Evolutionary conservation across 2,888 invertebrate species (phyloP), one percentile per base, ranked within the genome.

Genomic region (Ichneumoninae sp.): DNA sequence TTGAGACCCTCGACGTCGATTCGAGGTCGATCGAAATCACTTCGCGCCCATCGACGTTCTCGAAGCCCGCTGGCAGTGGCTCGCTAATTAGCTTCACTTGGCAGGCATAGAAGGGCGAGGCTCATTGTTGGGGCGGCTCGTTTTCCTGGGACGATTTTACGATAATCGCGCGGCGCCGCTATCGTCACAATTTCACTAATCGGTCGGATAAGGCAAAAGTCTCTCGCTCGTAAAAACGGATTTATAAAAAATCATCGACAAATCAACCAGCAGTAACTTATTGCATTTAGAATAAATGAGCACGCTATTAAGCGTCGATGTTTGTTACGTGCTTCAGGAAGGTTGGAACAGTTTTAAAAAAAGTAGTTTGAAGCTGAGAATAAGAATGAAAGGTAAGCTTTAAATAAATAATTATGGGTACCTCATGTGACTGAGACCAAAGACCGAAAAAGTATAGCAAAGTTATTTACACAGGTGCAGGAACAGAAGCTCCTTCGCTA

Each of bases 31-130:
- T 65, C 36, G 44, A 60, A 74, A 63, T 26, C 19, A 47, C 44
- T 75, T 75, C 30, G 22, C 54, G 7, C 10, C 19, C 22, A 22
- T 30, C 40, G 22, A 33, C 65, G 36, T 66, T 68, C 73, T 65
- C 66, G 54, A 10, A 63, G 44, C 40, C 22, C 47, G 33, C 19
- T 60, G 77, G 60, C 76, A 71, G 73, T 68, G 73, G 50, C 44
- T 78, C 52, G 40, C 33, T 71, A 68, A 50, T 74, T 22, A 30
- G 19, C 60, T 36, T 60, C 47, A 30, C 40, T 57, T 33, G 26
- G 22, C 19, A 1, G 44, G 5, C 44, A 16, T 10, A 13, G 63
- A 63, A 40, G 60, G 30, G 0, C 22, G 60, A 73, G 54, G 44
- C 3, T 36, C 36, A 26, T 60, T 44, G 57, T 63, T 47, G 30